Conservation (phyloP, 2,113 vertebrate genomes). For the Argyrosomus japonicus region DNA sequence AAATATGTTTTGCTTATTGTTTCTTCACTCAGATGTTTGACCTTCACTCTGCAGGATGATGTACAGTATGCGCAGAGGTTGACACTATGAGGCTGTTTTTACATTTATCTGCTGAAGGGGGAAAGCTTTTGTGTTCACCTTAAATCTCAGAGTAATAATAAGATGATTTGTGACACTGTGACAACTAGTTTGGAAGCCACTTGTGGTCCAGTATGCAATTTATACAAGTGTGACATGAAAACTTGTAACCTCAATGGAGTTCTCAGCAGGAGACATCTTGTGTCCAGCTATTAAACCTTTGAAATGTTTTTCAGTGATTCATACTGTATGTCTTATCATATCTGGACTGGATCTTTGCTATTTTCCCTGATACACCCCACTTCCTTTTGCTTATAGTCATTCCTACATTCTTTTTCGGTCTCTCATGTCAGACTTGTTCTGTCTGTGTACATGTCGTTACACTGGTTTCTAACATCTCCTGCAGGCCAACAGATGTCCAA, state of each 20-base stretch:
- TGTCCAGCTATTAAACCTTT: background rate
- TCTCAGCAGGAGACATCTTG: background rate
- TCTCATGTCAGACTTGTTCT: constrained; percentile 5
- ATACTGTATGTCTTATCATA: background rate
- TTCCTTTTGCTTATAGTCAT: background rate
- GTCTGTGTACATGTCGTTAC: background rate
- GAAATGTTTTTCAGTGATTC: background rate
- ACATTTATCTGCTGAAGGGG: background rate
- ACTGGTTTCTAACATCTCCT: constrained; percentile 36
- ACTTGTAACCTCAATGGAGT: too few relatives aligned
- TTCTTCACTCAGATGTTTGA: background rate
- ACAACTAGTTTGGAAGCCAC: background rate
- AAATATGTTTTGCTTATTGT: background rate
- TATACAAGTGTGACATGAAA: background rate
- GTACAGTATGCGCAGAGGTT: too few relatives aligned
- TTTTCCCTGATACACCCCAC: background rate
- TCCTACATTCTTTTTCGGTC: background rate
- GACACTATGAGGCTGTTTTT: background rate
- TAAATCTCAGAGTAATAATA: background rate
- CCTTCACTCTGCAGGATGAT: background rate
- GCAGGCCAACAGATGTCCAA: constrained; percentile 55
- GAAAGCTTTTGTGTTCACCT: background rate
- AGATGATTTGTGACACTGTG: background rate
- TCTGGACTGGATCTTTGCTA: background rate
- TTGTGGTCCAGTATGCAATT: background rate